These are phyloP conservation scores for Synanthedon myopaeformis DNA, from an alignment of 2,888 invertebrate genomes.

Conservation along the genomic window DNA sequence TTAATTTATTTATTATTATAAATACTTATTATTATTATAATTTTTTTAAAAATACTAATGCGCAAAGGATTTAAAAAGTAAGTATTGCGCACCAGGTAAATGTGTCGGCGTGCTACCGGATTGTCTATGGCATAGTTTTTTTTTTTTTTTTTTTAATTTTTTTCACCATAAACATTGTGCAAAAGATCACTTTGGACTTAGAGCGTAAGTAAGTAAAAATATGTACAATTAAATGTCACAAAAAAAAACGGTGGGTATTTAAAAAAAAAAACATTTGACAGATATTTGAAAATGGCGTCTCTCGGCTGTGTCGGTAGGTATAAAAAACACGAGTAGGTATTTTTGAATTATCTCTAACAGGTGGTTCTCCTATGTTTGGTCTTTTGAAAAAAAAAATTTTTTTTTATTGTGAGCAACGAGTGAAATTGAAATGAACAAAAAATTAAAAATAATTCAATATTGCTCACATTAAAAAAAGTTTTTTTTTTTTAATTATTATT, in stretches of 20 bases:
- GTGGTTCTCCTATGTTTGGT: background rate
- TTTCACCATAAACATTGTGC: background rate
- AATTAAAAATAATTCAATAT: background rate
- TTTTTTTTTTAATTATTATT: too few relatives aligned
- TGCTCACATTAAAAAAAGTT: too few relatives aligned
- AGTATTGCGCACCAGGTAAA: conserved; percentile 2
- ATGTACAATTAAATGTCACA: conserved; percentile 10
- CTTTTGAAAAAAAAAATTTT: background rate
- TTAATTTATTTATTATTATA: too few relatives aligned
- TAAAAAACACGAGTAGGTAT: background rate
- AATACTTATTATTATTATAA: too few relatives aligned
- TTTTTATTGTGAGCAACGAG: background rate
- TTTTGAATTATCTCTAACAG: background rate
- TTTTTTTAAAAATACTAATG: background rate
- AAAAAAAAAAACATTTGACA: background rate
- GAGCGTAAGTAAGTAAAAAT: conserved; percentile 14
- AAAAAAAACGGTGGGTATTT: conserved; percentile 35
- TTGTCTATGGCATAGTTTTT: background rate
- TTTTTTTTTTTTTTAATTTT: background rate
- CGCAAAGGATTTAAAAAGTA: conserved; percentile 1
- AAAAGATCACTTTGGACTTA: background rate
- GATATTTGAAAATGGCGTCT: conserved; percentile 6
- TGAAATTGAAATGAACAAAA: background rate
- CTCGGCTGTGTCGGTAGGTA: conserved; percentile 19
- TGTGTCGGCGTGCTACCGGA: conserved; percentile 1